A percentile compares a stretch with the other conserved stretches of the same genome.
These are phyloP conservation scores for Phylloscopus trochilus DNA, from an alignment of 2,113 vertebrate species.

Conservation along the genomic window DNA sequence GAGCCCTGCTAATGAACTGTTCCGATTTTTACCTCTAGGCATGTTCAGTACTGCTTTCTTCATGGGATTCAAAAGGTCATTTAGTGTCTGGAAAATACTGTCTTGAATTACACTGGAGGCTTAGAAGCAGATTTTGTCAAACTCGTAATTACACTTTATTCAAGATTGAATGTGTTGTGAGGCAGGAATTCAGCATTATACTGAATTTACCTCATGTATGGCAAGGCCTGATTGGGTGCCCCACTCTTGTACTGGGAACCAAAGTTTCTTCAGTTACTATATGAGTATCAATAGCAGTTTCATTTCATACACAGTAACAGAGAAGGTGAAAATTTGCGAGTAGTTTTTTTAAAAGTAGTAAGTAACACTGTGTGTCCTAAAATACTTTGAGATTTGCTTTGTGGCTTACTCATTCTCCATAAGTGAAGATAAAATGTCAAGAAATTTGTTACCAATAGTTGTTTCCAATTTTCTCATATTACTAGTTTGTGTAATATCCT, in stretches of 20 bases:
- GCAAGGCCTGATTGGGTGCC: neutral
- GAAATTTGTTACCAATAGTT: neutral
- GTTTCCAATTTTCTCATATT: neutral
- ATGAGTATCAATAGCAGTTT: neutral
- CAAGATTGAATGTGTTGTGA: neutral
- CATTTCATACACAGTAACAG: neutral
- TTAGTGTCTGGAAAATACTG: neutral
- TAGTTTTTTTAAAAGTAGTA: neutral
- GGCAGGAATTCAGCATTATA: neutral
- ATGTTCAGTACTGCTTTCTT: neutral
- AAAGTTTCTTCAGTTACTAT: neutral
- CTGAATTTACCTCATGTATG: rapidly evolving
- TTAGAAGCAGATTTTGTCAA: neutral
- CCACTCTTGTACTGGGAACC: neutral
- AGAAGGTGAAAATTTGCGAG: neutral
- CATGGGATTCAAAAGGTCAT: neutral
- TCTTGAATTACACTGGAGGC: neutral
- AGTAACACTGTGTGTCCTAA: neutral
- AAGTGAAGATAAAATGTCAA: neutral
- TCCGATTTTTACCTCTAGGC: neutral
- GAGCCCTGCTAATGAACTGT: neutral
- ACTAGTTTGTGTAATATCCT: neutral
- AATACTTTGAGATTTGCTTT: neutral
- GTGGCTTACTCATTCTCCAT: neutral
- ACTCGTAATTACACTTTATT: neutral